These are phyloP conservation scores for Andrena camellia DNA, from an alignment of 2,888 invertebrate genomes.

Conservation along the genomic window DNA sequence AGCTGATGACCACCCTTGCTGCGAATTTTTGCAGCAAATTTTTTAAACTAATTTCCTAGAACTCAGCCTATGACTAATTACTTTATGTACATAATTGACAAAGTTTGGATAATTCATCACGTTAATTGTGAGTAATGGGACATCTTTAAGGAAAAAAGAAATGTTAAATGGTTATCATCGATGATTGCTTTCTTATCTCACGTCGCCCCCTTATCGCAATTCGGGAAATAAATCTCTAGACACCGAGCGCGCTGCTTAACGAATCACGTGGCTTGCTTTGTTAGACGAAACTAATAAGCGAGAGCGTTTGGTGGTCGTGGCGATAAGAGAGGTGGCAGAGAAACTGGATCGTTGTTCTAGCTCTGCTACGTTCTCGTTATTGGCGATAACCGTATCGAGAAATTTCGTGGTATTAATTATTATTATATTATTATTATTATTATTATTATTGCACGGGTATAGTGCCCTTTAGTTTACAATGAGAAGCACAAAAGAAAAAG, in stretches of 20 bases:
- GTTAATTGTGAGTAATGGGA: too few species aligned
- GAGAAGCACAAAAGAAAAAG: too few species aligned
- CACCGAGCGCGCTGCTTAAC: neutral
- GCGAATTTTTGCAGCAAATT: neutral
- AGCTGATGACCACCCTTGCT: neutral
- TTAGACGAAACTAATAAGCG: constrained; percentile 57
- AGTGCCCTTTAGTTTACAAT: too few species aligned
- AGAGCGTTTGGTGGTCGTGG: constrained; percentile 58
- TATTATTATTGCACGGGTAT: too few species aligned
- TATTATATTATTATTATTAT: neutral
- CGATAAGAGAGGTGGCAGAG: constrained; percentile 45
- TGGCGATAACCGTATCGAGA: constrained; percentile 11
- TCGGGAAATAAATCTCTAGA: constrained; percentile 9
- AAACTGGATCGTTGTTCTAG: constrained; percentile 29
- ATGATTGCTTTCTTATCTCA: neutral
- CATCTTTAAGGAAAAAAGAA: neutral
- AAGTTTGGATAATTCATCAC: too few species aligned
- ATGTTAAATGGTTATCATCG: neutral
- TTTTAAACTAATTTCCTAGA: too few species aligned
- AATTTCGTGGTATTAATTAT: neutral
- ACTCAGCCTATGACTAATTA: too few species aligned
- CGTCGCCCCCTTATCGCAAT: constrained; percentile 5
- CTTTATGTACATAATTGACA: too few species aligned
- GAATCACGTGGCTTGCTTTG: constrained; percentile 55
- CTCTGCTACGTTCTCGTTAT: neutral